Evolutionary conservation across 2,797 vertebrate genomes (phyloP), one percentile per base, ranked within the genome.

Genomic region (Sebastes diploproa): DNA sequence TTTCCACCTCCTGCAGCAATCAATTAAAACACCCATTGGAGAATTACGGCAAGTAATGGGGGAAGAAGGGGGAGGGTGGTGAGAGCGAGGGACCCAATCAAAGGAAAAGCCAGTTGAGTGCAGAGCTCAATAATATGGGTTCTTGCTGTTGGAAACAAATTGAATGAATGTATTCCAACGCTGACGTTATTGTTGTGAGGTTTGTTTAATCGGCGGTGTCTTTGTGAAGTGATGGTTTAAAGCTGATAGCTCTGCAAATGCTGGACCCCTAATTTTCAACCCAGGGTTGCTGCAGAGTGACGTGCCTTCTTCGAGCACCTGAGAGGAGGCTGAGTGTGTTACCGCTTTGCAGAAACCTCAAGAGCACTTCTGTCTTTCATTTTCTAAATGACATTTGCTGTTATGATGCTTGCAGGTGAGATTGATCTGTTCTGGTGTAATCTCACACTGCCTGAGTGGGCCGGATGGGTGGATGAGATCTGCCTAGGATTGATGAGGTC

Each of bases 1-100:
- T 85, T 90, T 89, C 59, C 56, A 80, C 81, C 85, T 7, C 85
- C 83, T 58, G 50, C 69, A 79, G 79, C 88, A 90, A 90, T 93
- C 90, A 89, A 93, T 92, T 93, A 91, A 90, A 91, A 86, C 70
- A 82, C 65, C 86, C 73, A 6, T 70, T 11, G 23, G 87, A 88
- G 82, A 86, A 85, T 79, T 87, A 56, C 32, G 4, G 77, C 73
- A 75, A 83, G 88, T 85, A 86, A 74, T 72, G 27, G 67, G 68
- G 58, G 70, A 20, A 23, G 65, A 7, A 16, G 25, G 46, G 1
- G 38, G 25, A 59, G 46, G 61, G 9, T 16, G 25, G 36, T 18
- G 70, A 38, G 36, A 38, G 63, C 5, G 56, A 73, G 74, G 38
- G 42, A 55, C 38, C 64, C 62, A 88, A 91, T 92, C 88, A 89